Conservation (phyloP, 2,888 invertebrate species). For the Oscheius sp. region DNA sequence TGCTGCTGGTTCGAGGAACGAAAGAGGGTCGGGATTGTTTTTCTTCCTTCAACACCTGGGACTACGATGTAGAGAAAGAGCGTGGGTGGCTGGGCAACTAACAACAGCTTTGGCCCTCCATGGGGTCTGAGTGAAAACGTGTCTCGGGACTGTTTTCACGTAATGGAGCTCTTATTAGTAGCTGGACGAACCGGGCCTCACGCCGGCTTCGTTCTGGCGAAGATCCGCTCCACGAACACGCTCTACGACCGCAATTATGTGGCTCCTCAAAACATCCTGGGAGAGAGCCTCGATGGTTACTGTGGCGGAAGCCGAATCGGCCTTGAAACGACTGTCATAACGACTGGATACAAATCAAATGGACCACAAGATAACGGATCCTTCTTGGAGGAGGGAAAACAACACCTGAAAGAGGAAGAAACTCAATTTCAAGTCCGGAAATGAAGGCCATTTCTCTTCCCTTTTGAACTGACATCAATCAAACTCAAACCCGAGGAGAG, state of each 20-base stretch:
- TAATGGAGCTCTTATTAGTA: conserved; percentile 27
- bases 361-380: too few relatives aligned
- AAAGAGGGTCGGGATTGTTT: background rate
- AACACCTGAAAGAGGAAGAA: background rate
- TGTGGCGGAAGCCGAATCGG: background rate
- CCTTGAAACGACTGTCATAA: conserved; percentile 1
- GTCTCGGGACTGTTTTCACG: conserved; percentile 25
- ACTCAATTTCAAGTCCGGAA: background rate
- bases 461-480: too few relatives aligned
- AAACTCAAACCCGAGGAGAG: too few relatives aligned
- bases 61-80: background rate
- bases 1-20: background rate
- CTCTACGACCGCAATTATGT: conserved; percentile 25
- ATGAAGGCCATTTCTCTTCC: too few relatives aligned
- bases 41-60: background rate
- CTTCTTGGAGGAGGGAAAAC: background rate
- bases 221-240: conserved; percentile 26
- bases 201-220: conserved; percentile 6
- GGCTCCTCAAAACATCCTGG: conserved; percentile 28
- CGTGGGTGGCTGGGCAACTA: background rate
- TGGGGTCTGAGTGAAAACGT: conserved; percentile 10
- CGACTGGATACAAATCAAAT: background rate
- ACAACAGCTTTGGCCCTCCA: background rate
- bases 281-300: background rate
- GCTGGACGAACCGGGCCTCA: conserved; percentile 28